These are phyloP conservation scores for Paguma larvata DNA, from an alignment of 2,797 vertebrate species.

Conservation along the genomic window DNA sequence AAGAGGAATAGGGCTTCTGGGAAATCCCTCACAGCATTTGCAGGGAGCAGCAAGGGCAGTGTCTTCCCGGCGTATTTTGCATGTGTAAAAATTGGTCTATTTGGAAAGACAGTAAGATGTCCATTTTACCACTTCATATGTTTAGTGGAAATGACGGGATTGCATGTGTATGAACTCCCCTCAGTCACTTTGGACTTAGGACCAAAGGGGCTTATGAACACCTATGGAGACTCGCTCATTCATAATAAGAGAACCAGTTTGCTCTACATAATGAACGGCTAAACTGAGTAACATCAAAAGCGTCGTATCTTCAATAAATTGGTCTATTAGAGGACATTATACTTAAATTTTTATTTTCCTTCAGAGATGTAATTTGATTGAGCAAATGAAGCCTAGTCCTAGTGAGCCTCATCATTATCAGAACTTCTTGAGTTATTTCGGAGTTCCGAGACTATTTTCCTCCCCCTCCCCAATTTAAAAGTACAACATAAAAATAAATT, in stretches of 20 bases:
- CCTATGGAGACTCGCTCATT: neutral
- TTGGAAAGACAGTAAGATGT: neutral
- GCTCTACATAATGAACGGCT: neutral
- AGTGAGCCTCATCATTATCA: constrained; percentile 76
- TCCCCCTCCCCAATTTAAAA: constrained; percentile 66
- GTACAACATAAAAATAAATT: constrained; percentile 81
- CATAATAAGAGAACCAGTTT: neutral
- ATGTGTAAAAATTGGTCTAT: neutral
- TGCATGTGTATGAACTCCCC: neutral
- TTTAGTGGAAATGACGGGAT: neutral
- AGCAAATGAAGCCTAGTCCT: constrained; percentile 64
- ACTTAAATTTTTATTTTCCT: constrained; percentile 74
- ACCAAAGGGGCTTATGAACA: neutral
- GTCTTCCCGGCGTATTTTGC: neutral
- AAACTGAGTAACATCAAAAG: constrained; percentile 52
- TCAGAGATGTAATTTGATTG: constrained; percentile 72
- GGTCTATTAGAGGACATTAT: constrained; percentile 18
- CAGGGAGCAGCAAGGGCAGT: neutral
- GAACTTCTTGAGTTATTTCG: constrained; percentile 76
- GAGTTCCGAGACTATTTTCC: constrained; percentile 78
- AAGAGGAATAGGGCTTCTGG: neutral
- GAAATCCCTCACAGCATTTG: neutral
- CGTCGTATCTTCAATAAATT: constrained; percentile 61
- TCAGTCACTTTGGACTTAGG: neutral
- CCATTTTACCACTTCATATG: neutral